Evolutionary conservation across 2,888 invertebrate species (phyloP).

Genomic region (Clepsis dumicolana): DNA sequence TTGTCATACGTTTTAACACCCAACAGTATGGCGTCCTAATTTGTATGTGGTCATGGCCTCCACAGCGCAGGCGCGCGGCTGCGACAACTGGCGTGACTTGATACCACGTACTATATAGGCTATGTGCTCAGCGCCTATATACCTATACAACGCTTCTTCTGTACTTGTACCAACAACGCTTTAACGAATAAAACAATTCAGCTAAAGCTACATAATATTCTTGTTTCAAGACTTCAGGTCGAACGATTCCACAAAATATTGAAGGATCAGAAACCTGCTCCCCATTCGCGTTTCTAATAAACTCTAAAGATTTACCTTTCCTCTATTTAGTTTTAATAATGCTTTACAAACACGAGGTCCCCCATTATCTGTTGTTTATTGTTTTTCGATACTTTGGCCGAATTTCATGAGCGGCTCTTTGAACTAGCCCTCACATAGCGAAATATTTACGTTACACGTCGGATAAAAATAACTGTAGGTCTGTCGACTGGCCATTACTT

Average conservation of each 20-base stretch:
- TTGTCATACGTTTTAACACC: constrained; percentile 79
- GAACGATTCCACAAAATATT: constrained; percentile 14
- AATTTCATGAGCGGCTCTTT: constrained; percentile 70
- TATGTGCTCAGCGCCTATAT: constrained; percentile 20
- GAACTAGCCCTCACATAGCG: constrained; percentile 70
- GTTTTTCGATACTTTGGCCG: constrained; percentile 68
- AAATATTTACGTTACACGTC: constrained; percentile 74
- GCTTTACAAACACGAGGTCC: constrained; percentile 64
- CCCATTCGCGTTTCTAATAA: constrained; percentile 30
- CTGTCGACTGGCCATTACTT: constrained; percentile 76
- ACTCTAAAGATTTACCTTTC: constrained; percentile 28
- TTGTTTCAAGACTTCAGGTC: constrained; percentile 12
- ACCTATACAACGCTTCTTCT: constrained; percentile 27
- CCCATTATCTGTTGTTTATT: constrained; percentile 66
- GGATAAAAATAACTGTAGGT: constrained; percentile 71
- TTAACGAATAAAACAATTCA: neutral
- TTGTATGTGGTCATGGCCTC: constrained; percentile 61
- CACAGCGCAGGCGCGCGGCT: constrained; percentile 39
- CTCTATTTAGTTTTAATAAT: constrained; percentile 47
- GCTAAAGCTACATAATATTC: neutral
- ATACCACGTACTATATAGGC: constrained; percentile 21
- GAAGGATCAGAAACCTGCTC: constrained; percentile 9
- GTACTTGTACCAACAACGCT: constrained; percentile 5
- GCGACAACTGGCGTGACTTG: constrained; percentile 43
- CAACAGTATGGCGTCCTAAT: constrained; percentile 69